These are phyloP conservation scores for Noturus placidus DNA, from an alignment of 2,113 vertebrate genomes.

Conservation along the genomic window DNA sequence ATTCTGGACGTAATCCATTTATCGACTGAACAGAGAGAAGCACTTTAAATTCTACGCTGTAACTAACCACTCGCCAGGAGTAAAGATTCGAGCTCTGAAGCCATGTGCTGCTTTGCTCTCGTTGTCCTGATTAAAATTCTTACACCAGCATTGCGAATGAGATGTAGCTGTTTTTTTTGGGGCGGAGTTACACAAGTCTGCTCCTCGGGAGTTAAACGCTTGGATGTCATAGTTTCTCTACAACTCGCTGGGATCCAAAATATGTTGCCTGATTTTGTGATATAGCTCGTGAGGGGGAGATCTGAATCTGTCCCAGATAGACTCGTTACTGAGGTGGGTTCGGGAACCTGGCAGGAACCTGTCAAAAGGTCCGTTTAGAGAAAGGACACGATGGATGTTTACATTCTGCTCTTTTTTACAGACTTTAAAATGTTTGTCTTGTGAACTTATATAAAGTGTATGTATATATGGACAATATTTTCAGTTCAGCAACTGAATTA, in stretches of 20 bases:
- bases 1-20: not conserved
- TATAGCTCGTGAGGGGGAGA: not conserved
- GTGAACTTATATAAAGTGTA: not conserved
- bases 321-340: not conserved
- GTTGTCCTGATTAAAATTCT: not conserved
- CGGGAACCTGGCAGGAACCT: not conserved
- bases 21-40: not conserved
- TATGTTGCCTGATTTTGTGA: not conserved
- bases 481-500: not conserved
- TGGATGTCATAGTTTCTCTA: not conserved
- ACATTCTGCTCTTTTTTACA: not conserved
- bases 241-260: not conserved
- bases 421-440: slow-evolving; percentile 4
- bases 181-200: not conserved
- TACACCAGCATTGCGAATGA: not conserved
- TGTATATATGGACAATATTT: too few species aligned
- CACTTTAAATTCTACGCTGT: not conserved
- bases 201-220: not conserved
- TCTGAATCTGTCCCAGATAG: not conserved
- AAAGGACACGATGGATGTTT: not conserved
- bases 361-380: not conserved
- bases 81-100: not conserved
- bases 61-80: not conserved
- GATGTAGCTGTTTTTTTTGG: not conserved
- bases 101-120: not conserved